These are phyloP conservation scores for Chelonus formosanus DNA, from an alignment of 2,888 invertebrate genomes.

Conservation along the genomic window DNA sequence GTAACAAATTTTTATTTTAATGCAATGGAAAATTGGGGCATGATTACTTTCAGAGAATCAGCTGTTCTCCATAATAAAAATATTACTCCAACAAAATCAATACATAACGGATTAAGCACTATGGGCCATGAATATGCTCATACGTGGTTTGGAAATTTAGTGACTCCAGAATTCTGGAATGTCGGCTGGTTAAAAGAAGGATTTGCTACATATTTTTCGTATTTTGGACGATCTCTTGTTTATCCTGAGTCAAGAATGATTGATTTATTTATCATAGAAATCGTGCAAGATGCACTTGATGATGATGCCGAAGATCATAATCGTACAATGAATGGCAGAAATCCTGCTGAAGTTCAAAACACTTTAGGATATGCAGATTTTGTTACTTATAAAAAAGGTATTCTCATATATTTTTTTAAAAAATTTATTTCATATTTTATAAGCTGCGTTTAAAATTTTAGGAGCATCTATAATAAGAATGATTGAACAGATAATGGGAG, in stretches of 20 bases:
- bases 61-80: slow-evolving; percentile 39
- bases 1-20: slow-evolving; percentile 85
- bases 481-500: slow-evolving; percentile 44
- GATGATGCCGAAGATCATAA: slow-evolving; percentile 65
- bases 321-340: slow-evolving; percentile 68
- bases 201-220: slow-evolving; percentile 68
- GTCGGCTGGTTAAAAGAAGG: slow-evolving; percentile 66
- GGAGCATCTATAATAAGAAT: slow-evolving; percentile 52
- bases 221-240: slow-evolving; percentile 46
- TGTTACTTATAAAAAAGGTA: slow-evolving; percentile 73
- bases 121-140: slow-evolving; percentile 69
- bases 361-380: slow-evolving; percentile 69
- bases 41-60: slow-evolving; percentile 75
- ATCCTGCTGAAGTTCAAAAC: slow-evolving; percentile 67
- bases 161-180: slow-evolving; percentile 61
- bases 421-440: too few species aligned
- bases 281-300: slow-evolving; percentile 58
- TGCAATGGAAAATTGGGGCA: slow-evolving; percentile 95
- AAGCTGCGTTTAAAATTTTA: slow-evolving; percentile 28
- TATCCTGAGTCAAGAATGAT: slow-evolving; percentile 63
- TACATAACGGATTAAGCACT: slow-evolving; percentile 43
- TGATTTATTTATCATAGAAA: slow-evolving; percentile 64
- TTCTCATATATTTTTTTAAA: slow-evolving; percentile 6
- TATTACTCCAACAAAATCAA: slow-evolving; percentile 37
- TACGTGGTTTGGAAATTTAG: slow-evolving; percentile 66